Evolutionary conservation across 2,888 invertebrate species (phyloP).

Genomic region (Phaonia tiefii): DNA sequence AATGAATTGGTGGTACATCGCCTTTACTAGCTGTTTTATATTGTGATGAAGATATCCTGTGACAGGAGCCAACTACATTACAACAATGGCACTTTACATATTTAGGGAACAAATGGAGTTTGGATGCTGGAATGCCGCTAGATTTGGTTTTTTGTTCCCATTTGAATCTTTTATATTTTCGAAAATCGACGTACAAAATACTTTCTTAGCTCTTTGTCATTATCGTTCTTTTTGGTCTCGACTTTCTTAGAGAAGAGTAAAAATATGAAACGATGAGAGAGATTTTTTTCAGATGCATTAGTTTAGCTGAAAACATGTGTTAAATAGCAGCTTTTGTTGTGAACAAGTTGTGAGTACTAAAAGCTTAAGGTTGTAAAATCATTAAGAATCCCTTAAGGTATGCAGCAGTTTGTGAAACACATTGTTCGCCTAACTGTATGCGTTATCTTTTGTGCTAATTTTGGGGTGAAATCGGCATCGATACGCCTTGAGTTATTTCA

Average conservation of each 20-base stretch:
- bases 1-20: neutral
- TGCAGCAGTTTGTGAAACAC: neutral
- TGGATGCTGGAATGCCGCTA: slow-evolving; percentile 49
- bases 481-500: too few relatives aligned
- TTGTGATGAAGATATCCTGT: slow-evolving; percentile 27
- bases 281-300: too few relatives aligned
- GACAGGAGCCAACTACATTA: neutral
- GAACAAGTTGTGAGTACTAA: too few relatives aligned
- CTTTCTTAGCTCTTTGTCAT: too few relatives aligned
- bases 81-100: slow-evolving; percentile 48
- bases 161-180: neutral
- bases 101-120: slow-evolving; percentile 55
- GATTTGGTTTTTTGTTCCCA: neutral
- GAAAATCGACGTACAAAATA: neutral
- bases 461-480: too few relatives aligned
- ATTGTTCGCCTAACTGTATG: too few relatives aligned
- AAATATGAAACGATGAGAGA: too few relatives aligned
- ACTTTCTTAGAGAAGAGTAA: too few relatives aligned
- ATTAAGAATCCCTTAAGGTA: neutral
- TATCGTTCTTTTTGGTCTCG: too few relatives aligned
- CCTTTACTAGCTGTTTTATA: slow-evolving; percentile 49
- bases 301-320: too few relatives aligned
- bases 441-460: too few relatives aligned
- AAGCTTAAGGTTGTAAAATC: neutral
- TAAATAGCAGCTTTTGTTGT: too few relatives aligned